Evolutionary conservation across 1,140 invertebrate genomes (phyloP).

Genomic region (Sarcophaga bullata): DNA sequence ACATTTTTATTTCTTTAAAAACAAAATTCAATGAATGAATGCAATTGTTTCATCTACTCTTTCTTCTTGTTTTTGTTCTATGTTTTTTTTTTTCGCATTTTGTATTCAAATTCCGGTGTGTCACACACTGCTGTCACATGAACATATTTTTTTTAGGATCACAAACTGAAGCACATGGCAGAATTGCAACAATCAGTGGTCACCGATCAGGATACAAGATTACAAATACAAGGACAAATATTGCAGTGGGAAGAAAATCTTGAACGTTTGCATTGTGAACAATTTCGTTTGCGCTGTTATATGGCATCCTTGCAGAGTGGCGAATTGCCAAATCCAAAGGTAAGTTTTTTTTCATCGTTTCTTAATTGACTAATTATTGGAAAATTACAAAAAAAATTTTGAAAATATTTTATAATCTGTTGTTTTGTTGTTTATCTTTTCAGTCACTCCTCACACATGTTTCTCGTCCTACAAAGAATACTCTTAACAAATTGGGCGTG

Average conservation of each 20-base stretch:
- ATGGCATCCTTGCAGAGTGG: slow-evolving; percentile 96
- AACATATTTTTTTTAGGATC: slow-evolving; percentile 76
- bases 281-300: slow-evolving; percentile 95
- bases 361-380: no score
- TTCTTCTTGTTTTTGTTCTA: background rate
- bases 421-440: slow-evolving; percentile 57
- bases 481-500: slow-evolving; percentile 93
- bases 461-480: slow-evolving; percentile 93
- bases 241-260: slow-evolving; percentile 96
- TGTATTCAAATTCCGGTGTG: background rate
- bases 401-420: background rate
- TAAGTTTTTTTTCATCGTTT: slow-evolving; percentile 65
- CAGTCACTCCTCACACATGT: slow-evolving; percentile 96
- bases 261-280: slow-evolving; percentile 95
- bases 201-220: slow-evolving; percentile 88
- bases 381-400: background rate
- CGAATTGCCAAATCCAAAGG: slow-evolving; percentile 97
- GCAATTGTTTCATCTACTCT: background rate
- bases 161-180: slow-evolving; percentile 97
- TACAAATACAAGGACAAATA: slow-evolving; percentile 93
- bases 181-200: slow-evolving; percentile 95
- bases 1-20: background rate
- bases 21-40: slow-evolving; percentile 10
- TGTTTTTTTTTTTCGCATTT: background rate
- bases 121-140: slow-evolving; percentile 42